Base-by-base conservation (phyloP, 1,140 invertebrate genomes). In the Triops longicaudatus region DNA sequence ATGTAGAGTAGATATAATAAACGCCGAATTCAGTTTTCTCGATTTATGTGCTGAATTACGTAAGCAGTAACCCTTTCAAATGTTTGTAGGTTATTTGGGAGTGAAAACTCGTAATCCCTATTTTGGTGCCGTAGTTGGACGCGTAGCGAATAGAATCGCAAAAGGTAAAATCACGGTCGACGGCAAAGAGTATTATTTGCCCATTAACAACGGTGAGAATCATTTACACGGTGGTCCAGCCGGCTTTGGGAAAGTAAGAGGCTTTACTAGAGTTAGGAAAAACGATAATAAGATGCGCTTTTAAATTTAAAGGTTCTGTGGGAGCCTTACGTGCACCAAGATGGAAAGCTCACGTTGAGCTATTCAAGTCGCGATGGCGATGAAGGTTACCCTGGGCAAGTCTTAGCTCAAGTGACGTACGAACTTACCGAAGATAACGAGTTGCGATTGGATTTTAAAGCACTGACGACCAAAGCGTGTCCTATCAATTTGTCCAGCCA, bases 401-500 rank as follows among this genome's bases (percentile, higher is more conserved):
- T 77, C 14, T 26, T 42, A 12, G 37, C 42, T 26, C 76, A 77
- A 73, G 76, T 77, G 5, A 77, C 76, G 14, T 77, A 77, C 72
- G 44, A 89, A 78, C 83, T 98, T 1, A 90, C 86, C 3, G 85
- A 89, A 22, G 88, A 93, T 72, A 91, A 93, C 80, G 87, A 88
- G 78, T 84, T 98, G 1, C 82, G 86, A 11, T 87, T 98, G 5
- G 84, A 89, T 26, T 94, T 93, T 84, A 86, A 87, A 77, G 92
- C 93, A 0, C 88, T 86, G 7, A 89, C 91, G 0, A 91, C 88
- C 0, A 92, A 92, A 82, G 86, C 91, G 9, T 97, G 95, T 0
- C 90, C 93, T 1, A 88, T 98, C 0, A 98, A 96, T 84, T 84
- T 98, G 63, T 94, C 95, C 0, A 97, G 97, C 84, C 96, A 98